Percentiles rank a stretch among this genome's conserved stretches.
phyloP scores from a whole-genome alignment of 2,113 vertebrate species.

The Lepidothrix coronata region DNA sequence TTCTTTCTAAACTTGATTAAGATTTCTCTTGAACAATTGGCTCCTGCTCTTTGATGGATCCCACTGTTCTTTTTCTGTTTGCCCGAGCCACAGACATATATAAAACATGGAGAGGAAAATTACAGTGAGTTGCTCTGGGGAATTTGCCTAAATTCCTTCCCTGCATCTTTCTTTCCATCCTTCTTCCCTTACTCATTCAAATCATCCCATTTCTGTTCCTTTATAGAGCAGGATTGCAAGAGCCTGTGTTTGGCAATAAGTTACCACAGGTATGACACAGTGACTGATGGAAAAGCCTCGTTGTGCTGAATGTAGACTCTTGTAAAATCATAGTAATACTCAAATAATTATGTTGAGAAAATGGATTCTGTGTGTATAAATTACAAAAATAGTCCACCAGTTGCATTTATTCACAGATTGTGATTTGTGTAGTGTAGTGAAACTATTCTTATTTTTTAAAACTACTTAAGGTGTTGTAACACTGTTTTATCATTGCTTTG shows the following conservation, averaged over 20 bases:
- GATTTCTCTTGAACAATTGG: not conserved
- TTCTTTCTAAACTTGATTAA: not conserved
- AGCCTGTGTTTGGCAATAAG: constrained; percentile 75
- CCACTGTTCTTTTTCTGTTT: not conserved
- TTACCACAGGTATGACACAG: constrained; percentile 64
- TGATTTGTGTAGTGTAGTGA: not conserved
- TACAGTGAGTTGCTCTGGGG: constrained; percentile 37
- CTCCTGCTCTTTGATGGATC: not conserved
- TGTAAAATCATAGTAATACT: constrained; percentile 54
- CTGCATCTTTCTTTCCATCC: constrained; percentile 5
- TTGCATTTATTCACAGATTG: constrained; percentile 9
- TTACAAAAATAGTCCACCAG: not conserved
- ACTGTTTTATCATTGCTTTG: not conserved
- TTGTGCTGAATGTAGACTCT: constrained; percentile 41
- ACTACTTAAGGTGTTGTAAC: not conserved
- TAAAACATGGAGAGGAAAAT: constrained; percentile 48
- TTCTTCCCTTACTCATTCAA: constrained; percentile 56
- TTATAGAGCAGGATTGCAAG: constrained; percentile 75
- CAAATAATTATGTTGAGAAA: not conserved
- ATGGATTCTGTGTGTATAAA: not conserved
- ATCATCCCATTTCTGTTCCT: constrained; percentile 73
- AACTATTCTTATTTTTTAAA: not conserved
- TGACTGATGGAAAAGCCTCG: constrained; percentile 28
- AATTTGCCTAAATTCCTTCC: constrained; percentile 34
- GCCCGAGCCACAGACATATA: not conserved